Percentiles rank a stretch among this genome's conserved stretches.
Conservation (phyloP, 2,113 vertebrate species). For the Eptesicus fuscus region DNA sequence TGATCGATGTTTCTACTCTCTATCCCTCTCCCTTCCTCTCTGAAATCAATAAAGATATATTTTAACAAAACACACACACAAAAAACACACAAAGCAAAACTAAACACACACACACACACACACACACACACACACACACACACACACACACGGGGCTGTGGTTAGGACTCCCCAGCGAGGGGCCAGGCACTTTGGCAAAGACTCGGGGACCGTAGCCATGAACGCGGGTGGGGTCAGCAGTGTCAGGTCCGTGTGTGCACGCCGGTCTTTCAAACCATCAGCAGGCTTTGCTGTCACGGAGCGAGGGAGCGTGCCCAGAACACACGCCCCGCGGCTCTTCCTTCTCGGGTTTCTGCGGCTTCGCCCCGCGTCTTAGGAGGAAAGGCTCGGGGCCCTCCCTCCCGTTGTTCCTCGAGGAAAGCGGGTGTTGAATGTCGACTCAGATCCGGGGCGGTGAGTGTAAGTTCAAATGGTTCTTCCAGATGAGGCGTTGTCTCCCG, state of each 20-base stretch:
- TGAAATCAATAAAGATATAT: no score
- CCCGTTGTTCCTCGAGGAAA: slow-evolving; percentile 33
- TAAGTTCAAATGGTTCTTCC: slow-evolving; percentile 51
- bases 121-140: no score
- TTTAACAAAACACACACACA: no score
- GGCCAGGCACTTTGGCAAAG: slow-evolving; percentile 64
- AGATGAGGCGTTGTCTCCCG: slow-evolving; percentile 48
- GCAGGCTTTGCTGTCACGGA: slow-evolving; percentile 51
- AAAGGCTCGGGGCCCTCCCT: not conserved
- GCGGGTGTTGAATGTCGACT: slow-evolving; percentile 30
- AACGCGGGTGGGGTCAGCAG: slow-evolving; percentile 69
- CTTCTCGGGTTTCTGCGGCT: not conserved
- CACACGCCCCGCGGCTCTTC: not conserved
- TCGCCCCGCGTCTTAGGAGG: not conserved
- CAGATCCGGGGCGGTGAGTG: slow-evolving; percentile 36
- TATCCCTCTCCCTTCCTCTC: no score
- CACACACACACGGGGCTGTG: not conserved
- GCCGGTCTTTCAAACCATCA: slow-evolving; percentile 9
- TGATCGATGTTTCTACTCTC: no score
- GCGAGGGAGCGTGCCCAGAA: slow-evolving; percentile 11
- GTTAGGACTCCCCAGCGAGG: slow-evolving; percentile 52
- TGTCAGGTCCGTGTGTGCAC: slow-evolving; percentile 63
- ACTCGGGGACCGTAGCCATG: slow-evolving; percentile 56
- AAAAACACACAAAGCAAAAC: no score
- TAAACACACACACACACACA: no score